Evolutionary conservation across 30 jellyfish, hydroid and myxozoan species (phyloP).

Genomic region (Calvadosia cruxmelitensis): DNA sequence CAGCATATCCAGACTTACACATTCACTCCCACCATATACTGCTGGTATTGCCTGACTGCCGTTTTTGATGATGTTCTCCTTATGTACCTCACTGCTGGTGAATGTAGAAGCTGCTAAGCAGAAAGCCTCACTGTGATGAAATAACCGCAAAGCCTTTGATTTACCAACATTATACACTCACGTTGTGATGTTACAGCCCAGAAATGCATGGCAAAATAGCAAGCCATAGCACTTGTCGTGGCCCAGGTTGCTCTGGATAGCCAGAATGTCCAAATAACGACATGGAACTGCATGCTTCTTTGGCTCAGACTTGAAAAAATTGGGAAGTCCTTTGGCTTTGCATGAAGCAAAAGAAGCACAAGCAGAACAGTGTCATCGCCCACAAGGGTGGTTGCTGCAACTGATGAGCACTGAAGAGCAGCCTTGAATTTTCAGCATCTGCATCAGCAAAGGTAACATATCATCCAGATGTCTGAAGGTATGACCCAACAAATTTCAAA

Average conservation of each 20-base stretch:
- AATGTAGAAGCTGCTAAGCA: slow-evolving; percentile 2
- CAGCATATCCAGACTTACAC: slow-evolving; percentile 10
- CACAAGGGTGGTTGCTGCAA: slow-evolving; percentile 7
- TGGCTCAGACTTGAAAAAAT: not conserved
- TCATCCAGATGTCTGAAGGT: slow-evolving; percentile 13
- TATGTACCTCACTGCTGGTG: slow-evolving; percentile 1
- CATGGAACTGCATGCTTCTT: not conserved
- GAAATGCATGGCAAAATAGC: slow-evolving; percentile 18
- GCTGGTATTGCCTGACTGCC: slow-evolving; percentile 19
- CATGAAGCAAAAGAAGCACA: slow-evolving; percentile 31
- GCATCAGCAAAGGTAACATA: slow-evolving; percentile 8
- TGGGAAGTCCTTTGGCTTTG: slow-evolving; percentile 13
- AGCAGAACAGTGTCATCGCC: slow-evolving; percentile 44
- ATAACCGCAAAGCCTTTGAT: slow-evolving; percentile 15
- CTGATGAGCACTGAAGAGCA: slow-evolving; percentile 12
- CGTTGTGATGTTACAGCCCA: slow-evolving; percentile 35
- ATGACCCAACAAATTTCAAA: slow-evolving; percentile 4
- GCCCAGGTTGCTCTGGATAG: slow-evolving; percentile 7
- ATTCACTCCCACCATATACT: slow-evolving; percentile 8
- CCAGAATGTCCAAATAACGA: not conserved
- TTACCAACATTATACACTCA: slow-evolving; percentile 24
- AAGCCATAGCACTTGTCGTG: slow-evolving; percentile 1
- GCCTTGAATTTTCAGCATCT: slow-evolving; percentile 31
- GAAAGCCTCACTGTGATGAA: slow-evolving; percentile 4
- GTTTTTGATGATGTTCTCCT: slow-evolving; percentile 3